These are phyloP conservation scores for Caenorhabditis afra DNA, from an alignment of 2,888 invertebrate species.

Conservation along the genomic window DNA sequence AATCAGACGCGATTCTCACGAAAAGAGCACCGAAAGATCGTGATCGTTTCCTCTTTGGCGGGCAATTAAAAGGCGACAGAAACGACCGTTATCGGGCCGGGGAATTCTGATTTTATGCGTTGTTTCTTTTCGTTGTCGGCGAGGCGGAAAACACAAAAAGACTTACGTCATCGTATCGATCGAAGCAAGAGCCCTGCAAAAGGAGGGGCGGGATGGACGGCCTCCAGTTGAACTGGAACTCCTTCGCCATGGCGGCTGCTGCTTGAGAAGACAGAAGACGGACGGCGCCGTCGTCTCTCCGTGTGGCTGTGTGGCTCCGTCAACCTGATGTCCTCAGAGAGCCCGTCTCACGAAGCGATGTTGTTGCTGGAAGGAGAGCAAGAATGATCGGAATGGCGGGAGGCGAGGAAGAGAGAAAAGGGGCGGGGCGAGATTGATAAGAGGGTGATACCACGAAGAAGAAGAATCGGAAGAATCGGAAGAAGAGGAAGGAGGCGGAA, in stretches of 20 bases:
- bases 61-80: constrained; percentile 18
- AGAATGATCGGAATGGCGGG: neutral
- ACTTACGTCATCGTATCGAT: constrained; percentile 93
- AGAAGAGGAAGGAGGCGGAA: neutral
- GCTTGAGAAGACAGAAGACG: constrained; percentile 19
- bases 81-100: neutral
- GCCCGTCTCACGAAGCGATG: constrained; percentile 2
- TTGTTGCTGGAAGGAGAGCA: constrained; percentile 8
- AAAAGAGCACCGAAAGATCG: constrained; percentile 20
- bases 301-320: constrained; percentile 25
- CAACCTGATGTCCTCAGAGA: constrained; percentile 17
- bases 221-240: constrained; percentile 99
- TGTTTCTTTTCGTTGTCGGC: constrained; percentile 15
- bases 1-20: neutral
- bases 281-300: constrained; percentile 47
- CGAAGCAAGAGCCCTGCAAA: constrained; percentile 90
- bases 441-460: constrained; percentile 11
- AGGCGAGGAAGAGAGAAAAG: neutral
- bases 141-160: constrained; percentile 8
- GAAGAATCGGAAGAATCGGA: neutral
- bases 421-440: neutral
- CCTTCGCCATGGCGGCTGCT: constrained; percentile 90
- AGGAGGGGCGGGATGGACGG: constrained; percentile 92
- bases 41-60: constrained; percentile 17
- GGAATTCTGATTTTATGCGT: constrained; percentile 11